Evolutionary conservation across 2,113 vertebrate species (phyloP).

Genomic region (Oryzias woworae): DNA sequence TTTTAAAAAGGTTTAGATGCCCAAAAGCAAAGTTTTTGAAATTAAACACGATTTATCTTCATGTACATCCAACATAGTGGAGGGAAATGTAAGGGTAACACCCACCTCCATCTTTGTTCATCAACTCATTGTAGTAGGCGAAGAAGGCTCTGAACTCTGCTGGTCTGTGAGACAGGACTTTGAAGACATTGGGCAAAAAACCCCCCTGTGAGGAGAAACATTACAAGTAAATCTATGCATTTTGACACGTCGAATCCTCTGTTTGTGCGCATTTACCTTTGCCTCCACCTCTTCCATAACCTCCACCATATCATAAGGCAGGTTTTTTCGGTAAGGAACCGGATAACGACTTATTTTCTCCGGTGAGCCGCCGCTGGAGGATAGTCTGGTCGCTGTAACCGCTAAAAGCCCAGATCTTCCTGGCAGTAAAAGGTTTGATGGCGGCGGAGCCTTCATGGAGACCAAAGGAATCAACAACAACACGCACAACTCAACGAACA

Average conservation of each 20-base stretch:
- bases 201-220: constrained; percentile 63
- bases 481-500: neutral
- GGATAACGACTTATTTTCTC: constrained; percentile 77
- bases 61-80: neutral
- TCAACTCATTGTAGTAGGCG: constrained; percentile 82
- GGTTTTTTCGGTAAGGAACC: constrained; percentile 81
- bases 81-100: neutral
- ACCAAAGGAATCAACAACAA: neutral
- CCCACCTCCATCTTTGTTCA: constrained; percentile 88
- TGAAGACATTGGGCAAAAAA: constrained; percentile 86
- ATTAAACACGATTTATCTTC: too few species aligned
- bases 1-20: too few species aligned
- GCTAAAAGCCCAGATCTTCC: neutral
- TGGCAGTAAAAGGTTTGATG: neutral
- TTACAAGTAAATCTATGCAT: neutral
- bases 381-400: constrained; percentile 7
- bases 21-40: too few species aligned
- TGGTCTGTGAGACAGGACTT: constrained; percentile 77
- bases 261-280: constrained; percentile 68
- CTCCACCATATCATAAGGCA: constrained; percentile 83
- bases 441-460: constrained; percentile 29
- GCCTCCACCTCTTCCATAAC: constrained; percentile 85
- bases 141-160: constrained; percentile 88
- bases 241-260: neutral
- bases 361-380: constrained; percentile 43